Evolutionary conservation across 2,113 vertebrate species (phyloP).

Genomic region (Cryptotis parvus): DNA sequence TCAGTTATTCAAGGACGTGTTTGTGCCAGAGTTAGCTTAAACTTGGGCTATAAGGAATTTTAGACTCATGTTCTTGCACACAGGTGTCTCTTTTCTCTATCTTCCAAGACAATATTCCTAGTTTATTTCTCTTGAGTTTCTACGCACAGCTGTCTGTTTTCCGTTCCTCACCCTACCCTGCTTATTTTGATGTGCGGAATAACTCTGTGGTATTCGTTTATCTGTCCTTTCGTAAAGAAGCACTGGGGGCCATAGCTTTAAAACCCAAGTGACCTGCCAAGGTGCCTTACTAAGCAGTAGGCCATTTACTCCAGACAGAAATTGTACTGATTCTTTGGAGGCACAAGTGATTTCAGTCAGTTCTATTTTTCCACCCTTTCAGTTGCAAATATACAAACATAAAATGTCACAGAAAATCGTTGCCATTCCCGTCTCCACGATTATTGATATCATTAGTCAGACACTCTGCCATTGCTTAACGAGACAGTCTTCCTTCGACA

Average conservation of each 20-base stretch:
- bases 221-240: conserved; percentile 6
- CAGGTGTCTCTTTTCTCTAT: not conserved
- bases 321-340: conserved; percentile 12
- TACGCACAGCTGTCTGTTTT: not conserved
- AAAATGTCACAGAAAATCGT: conserved; percentile 57
- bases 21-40: not conserved
- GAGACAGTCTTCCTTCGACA: conserved; percentile 34
- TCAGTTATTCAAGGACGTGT: not conserved
- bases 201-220: not conserved
- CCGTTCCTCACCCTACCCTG: not conserved
- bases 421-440: not conserved
- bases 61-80: not conserved
- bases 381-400: conserved; percentile 50
- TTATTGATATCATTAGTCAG: conserved; percentile 36
- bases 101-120: not conserved
- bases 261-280: conserved; percentile 38
- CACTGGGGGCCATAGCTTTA: not conserved
- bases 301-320: conserved; percentile 10
- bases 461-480: not conserved
- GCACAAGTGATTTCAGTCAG: conserved; percentile 32
- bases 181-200: not conserved
- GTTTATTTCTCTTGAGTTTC: not conserved
- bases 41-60: not conserved
- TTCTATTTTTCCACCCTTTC: not conserved
- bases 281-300: conserved; percentile 55